These are phyloP conservation scores for Belgica antarctica DNA, from an alignment of 2,888 invertebrate species.

Conservation along the genomic window DNA sequence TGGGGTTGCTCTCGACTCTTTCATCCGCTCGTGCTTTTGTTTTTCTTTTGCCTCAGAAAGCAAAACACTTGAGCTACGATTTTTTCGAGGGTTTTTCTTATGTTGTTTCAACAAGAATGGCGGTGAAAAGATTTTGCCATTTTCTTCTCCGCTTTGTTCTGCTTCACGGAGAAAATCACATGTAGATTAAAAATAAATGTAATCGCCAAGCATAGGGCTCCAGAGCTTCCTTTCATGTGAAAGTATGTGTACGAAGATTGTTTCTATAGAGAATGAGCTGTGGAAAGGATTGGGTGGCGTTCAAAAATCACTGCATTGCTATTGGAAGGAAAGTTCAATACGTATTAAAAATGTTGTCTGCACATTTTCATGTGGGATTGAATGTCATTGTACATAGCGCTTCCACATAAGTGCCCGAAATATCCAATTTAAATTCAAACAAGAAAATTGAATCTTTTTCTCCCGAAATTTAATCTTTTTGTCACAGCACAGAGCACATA, in stretches of 20 bases:
- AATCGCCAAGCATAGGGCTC: too few species aligned
- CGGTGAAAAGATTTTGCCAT: slow-evolving; percentile 8
- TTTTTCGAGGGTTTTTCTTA: background rate
- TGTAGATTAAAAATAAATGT: slow-evolving; percentile 44
- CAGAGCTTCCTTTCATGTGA: too few species aligned
- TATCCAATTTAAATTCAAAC: background rate
- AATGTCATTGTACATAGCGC: too few species aligned
- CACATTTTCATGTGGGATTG: too few species aligned
- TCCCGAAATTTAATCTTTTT: background rate
- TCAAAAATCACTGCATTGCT: slow-evolving; percentile 14
- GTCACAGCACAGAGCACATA: background rate
- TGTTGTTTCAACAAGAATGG: background rate
- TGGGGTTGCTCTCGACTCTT: slow-evolving; percentile 14
- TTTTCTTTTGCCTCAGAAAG: slow-evolving; percentile 14
- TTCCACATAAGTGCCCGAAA: background rate
- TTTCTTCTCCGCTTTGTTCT: background rate
- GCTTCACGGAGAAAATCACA: slow-evolving; percentile 36
- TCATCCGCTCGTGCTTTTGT: slow-evolving; percentile 28
- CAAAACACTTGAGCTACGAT: too few species aligned
- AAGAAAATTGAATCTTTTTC: background rate
- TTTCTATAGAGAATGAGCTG: slow-evolving; percentile 1
- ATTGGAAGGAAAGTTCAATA: slow-evolving; percentile 31
- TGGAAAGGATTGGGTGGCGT: slow-evolving; percentile 37
- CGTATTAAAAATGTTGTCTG: background rate
- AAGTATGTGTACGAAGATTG: too few species aligned